Conservation (phyloP, 2,797 vertebrate genomes). For the Tapera naevia region DNA sequence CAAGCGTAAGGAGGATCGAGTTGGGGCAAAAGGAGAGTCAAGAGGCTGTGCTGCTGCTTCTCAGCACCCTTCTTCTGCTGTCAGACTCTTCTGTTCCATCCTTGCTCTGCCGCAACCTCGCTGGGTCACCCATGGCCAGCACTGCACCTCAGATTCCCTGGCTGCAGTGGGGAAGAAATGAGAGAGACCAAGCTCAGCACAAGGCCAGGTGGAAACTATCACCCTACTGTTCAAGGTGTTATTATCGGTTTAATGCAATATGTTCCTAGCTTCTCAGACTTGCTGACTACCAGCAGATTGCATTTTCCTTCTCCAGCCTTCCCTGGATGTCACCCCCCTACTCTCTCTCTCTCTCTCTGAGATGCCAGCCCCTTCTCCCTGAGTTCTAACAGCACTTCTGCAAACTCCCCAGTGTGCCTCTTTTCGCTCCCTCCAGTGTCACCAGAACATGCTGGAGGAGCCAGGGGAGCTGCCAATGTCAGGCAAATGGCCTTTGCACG, state of each 20-base stretch:
- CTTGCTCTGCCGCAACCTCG: background rate
- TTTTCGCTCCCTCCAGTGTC: background rate
- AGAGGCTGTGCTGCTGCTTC: background rate
- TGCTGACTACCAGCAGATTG: conserved; percentile 35
- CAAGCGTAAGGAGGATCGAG: background rate
- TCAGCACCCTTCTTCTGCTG: background rate
- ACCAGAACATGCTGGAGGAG: background rate
- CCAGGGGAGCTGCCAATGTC: background rate
- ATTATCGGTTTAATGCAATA: background rate
- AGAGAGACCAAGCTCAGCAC: conserved; percentile 13
- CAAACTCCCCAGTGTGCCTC: background rate
- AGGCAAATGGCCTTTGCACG: background rate
- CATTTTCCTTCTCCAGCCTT: conserved; percentile 38
- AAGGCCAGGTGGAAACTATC: conserved; percentile 23
- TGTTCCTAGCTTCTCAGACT: conserved; percentile 34
- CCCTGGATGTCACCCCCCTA: background rate
- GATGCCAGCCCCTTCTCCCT: background rate
- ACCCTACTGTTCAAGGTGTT: conserved; percentile 32
- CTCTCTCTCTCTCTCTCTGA: background rate
- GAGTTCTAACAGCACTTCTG: background rate
- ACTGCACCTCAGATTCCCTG: background rate
- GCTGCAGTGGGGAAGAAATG: background rate
- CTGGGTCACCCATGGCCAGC: background rate
- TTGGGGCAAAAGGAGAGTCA: background rate
- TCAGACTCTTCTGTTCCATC: background rate